Percentiles rank a stretch among this genome's conserved stretches.
These are phyloP conservation scores for Drosophila lacicola DNA, from an alignment of 2,888 invertebrate species.

Conservation along the genomic window DNA sequence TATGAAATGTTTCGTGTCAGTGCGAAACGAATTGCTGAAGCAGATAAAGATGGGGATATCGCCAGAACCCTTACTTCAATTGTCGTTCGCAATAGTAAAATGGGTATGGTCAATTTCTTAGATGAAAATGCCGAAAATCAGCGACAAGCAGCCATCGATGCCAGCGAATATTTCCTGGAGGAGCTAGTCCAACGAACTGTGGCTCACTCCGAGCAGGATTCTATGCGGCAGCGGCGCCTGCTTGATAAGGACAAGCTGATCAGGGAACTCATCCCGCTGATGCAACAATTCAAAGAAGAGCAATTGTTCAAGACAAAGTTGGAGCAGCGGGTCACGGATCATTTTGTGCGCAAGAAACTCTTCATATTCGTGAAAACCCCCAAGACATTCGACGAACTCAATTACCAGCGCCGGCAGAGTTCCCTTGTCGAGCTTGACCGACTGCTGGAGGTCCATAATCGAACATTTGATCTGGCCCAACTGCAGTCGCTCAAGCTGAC, in stretches of 20 bases:
- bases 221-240: accelerated
- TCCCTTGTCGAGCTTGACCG: conserved; percentile 32
- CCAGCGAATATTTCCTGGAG: conserved; percentile 3
- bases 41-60: accelerated
- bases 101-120: accelerated
- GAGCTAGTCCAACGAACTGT: conserved; percentile 18
- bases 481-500: neutral
- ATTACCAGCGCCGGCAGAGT: neutral
- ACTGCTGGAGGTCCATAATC: neutral
- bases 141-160: accelerated
- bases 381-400: neutral
- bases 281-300: neutral
- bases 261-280: neutral
- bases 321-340: neutral
- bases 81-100: neutral
- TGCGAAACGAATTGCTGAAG: neutral
- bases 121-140: accelerated
- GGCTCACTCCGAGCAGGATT: neutral
- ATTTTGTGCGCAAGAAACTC: conserved; percentile 25
- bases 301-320: accelerated
- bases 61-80: neutral
- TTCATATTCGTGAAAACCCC: neutral
- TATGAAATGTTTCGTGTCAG: neutral
- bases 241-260: conserved; percentile 45
- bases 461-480: neutral